Percentiles rank a stretch among this genome's conserved stretches.
phyloP scores from a whole-genome alignment of 92 coral and sea anemone genomes.

The Bergia sp. region DNA sequence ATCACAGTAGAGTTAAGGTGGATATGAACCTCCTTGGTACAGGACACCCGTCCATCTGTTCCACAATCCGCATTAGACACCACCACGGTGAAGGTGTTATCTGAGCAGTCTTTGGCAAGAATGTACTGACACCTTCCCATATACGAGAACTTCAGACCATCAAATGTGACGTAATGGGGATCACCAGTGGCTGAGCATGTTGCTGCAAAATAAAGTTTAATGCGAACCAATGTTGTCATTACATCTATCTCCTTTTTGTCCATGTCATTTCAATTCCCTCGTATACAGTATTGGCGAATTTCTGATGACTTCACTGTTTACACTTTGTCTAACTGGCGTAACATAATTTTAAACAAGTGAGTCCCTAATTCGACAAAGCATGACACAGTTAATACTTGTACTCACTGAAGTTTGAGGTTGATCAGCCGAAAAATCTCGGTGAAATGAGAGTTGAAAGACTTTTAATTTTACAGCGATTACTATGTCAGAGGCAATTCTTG shows the following conservation, averaged over 20 bases:
- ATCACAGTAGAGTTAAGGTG: constrained; percentile 70
- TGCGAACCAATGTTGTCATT: neutral
- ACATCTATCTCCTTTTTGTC: neutral
- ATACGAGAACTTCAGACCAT: constrained; percentile 77
- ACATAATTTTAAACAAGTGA: no score
- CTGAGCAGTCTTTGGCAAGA: constrained; percentile 79
- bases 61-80: constrained; percentile 78
- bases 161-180: constrained; percentile 91
- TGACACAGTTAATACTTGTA: no score
- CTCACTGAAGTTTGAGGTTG: no score
- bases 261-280: no score
- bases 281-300: no score
- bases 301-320: no score
- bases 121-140: constrained; percentile 82
- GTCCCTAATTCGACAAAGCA: no score
- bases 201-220: constrained; percentile 46
- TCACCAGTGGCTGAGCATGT: constrained; percentile 87
- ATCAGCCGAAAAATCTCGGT: no score
- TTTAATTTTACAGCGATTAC: no score
- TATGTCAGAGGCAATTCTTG: no score
- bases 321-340: no score
- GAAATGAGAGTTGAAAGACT: no score
- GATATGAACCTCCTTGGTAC: constrained; percentile 68
- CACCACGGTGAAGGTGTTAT: constrained; percentile 76
- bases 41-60: constrained; percentile 63